phyloP scores from a whole-genome alignment of 1,140 invertebrate genomes.

The Phymorhynchus buccinoides region DNA sequence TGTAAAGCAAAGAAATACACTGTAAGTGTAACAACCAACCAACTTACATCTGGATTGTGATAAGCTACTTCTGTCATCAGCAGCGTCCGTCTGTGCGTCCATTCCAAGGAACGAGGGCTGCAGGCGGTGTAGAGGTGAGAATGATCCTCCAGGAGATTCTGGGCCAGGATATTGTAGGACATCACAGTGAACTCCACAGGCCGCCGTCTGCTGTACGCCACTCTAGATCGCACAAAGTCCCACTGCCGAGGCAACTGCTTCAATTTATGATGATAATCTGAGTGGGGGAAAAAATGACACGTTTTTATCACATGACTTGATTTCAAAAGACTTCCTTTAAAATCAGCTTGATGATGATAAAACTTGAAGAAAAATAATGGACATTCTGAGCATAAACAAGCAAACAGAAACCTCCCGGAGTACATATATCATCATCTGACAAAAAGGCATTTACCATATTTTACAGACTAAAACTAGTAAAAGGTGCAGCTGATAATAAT shows the following conservation, averaged over 20 bases:
- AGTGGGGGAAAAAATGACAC: too few species aligned
- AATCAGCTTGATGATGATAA: not conserved
- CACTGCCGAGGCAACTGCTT: conserved; percentile 37
- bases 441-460: too few species aligned
- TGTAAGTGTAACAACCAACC: not conserved
- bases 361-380: too few species aligned
- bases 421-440: not conserved
- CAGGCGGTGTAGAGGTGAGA: conserved; percentile 82
- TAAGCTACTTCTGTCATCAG: conserved; percentile 82
- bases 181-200: conserved; percentile 60
- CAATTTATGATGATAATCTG: not conserved
- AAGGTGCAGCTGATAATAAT: too few species aligned
- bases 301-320: too few species aligned
- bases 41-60: conserved; percentile 83
- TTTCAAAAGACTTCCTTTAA: not conserved
- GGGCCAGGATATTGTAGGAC: conserved; percentile 89
- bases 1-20: too few species aligned
- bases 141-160: conserved; percentile 85
- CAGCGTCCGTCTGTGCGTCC: conserved; percentile 81
- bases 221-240: conserved; percentile 46
- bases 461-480: too few species aligned
- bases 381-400: too few species aligned
- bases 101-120: conserved; percentile 78
- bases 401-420: too few species aligned
- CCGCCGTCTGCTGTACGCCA: conserved; percentile 17